Base-by-base conservation (phyloP, 1,140 invertebrate species). In the Diabrotica virgifera region DNA sequence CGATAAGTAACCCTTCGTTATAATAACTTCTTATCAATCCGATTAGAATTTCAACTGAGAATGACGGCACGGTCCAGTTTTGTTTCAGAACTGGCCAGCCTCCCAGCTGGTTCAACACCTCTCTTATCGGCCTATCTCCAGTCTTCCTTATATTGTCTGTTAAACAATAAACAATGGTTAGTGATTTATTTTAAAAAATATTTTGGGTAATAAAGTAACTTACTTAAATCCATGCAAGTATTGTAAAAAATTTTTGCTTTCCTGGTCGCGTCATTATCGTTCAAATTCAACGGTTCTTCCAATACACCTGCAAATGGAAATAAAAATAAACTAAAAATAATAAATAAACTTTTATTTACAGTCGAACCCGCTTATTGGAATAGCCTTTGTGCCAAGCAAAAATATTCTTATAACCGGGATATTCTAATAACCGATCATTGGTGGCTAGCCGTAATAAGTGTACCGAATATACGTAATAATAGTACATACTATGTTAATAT, bases 151-250 rank as follows among this genome's bases (percentile, higher is more conserved):
- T 92, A 76, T 89, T 85, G 70, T 82, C 90, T 92, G 78, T 24
- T 24, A 24, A 24, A 1, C n/a, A n/a, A 24, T 24, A 1, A 1
- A 24, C 24, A 24, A 24, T 24, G 1, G 24, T 24, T 24, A 24
- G 24, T 24, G 24, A 24, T 51, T 51, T 51, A 10, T 51, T 10
- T 51, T 0, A 51, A 51, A 51, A 51, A 10, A 51, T 51, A 10
- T 51, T 51, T 51, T 10, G 5, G 9, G 1, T 58, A 2, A 24
- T 24, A 8, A n/a, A 37, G 64, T 8, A 62, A 89, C 90, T 90
- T 85, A 95, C 93, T 86, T 77, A 90, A 87, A 78, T 95, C 90
- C 85, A 93, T 90, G 80, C 93, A 95, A 13, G 92, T 93, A 66
- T 85, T 87, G 81, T 92, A 95, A 79, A 94, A 91, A 59, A 85